A percentile compares a stretch with the other conserved stretches of the same genome.
Evolutionary conservation across 2,888 invertebrate species (phyloP).

Genomic region (Polymixis flavicincta): DNA sequence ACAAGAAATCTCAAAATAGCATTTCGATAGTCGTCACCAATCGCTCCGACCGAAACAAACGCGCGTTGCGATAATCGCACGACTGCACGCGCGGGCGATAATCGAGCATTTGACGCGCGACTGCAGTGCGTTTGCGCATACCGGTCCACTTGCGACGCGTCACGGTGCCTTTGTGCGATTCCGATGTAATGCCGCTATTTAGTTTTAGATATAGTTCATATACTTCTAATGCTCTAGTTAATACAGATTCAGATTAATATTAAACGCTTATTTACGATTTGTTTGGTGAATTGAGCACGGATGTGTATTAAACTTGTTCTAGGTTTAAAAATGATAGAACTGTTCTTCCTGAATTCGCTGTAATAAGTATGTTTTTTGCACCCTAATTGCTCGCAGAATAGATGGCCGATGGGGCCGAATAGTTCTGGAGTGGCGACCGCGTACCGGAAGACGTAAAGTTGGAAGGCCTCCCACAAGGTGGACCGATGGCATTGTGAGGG

Average conservation of each 20-base stretch:
- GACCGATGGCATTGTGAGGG: no score
- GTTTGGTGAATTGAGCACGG: conserved; percentile 1
- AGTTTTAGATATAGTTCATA: conserved; percentile 66
- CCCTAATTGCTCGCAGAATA: no score
- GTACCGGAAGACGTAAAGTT: no score
- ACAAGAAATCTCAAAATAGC: conserved; percentile 21
- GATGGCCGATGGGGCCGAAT: no score
- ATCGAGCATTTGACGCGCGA: conserved; percentile 71
- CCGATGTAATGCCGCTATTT: conserved; percentile 51
- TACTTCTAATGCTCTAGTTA: conserved; percentile 74
- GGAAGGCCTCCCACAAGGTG: no score
- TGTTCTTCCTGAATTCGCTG: background rate
- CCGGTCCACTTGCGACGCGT: conserved; percentile 69
- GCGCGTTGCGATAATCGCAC: conserved; percentile 66
- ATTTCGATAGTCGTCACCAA: conserved; percentile 28
- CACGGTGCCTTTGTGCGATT: conserved; percentile 71
- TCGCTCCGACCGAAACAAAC: conserved; percentile 60
- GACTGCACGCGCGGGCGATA: conserved; percentile 61
- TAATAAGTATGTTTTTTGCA: no score
- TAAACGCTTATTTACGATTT: conserved; percentile 14
- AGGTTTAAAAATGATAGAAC: background rate
- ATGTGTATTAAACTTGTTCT: background rate
- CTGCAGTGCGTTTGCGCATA: conserved; percentile 74
- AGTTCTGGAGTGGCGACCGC: no score
- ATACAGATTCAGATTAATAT: conserved; percentile 57